Base-by-base conservation (phyloP, 2,888 invertebrate species). In the Agrilus mali region DNA sequence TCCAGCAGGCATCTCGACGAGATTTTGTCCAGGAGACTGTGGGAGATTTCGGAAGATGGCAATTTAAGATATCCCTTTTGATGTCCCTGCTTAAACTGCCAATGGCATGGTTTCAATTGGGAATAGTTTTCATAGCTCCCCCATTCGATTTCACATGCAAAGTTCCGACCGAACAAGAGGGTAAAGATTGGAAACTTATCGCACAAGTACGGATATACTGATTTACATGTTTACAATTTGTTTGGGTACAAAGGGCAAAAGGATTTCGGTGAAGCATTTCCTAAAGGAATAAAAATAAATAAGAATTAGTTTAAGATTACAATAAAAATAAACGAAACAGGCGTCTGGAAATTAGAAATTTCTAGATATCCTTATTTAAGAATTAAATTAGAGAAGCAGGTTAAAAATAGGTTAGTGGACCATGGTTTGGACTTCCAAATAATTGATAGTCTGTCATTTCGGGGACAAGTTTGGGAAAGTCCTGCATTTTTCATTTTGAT, bases 1-100 rank as follows among this genome's bases (percentile, higher is more conserved):
- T 27, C 27, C 27, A 27, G 27, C 27, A 27, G 27, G 27, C 27
- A 27, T 27, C 27, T 4, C 27, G 27, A 8, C 27, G 27, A 5
- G 54, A 54, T 39, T 39, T 55, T n/a, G 40, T 63, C 12, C 52
- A 57, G 48, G 43, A 47, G 17, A 59, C 71, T 20, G 66, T 77
- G 16, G 77, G 78, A 10, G 68, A 74, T 53, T 76, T 76, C 49
- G 78, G 78, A 38, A 66, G 53, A 59, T 78, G 77, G 77, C 78
- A 78, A 54, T 60, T 72, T 13, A 55, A 61, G 45, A 70, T 74
- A 48, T 71, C 73, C 44, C 33, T 72, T 31, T 55, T 73, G 22
- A 74, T 78, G 74, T 67, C 75, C 2, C 53, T 78, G 33, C 53
- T 78, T 32, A 78, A 77, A 55, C 60, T 78, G 36, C 75, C 78